Conservation (phyloP, 2,113 vertebrate genomes). For the Osmerus mordax region DNA sequence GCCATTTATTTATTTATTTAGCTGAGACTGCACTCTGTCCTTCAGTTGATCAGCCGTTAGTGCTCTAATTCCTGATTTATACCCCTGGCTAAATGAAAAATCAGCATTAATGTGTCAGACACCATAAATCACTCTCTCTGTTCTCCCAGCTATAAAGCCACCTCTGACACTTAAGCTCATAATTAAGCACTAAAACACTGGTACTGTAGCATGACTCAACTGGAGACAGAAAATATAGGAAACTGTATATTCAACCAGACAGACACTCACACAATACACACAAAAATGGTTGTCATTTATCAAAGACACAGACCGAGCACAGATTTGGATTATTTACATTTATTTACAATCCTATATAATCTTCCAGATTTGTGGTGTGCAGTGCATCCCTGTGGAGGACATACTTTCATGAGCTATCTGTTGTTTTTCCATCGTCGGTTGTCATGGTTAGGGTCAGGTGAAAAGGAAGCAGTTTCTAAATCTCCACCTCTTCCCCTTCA, state of each 20-base stretch:
- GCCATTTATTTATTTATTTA: not conserved
- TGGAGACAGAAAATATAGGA: not conserved
- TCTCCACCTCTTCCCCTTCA: no score
- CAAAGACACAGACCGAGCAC: not conserved
- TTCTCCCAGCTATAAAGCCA: not conserved
- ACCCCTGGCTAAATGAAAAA: slow-evolving; percentile 15
- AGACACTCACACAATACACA: not conserved
- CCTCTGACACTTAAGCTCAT: slow-evolving; percentile 14
- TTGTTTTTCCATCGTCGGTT: no score
- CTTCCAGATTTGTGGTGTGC: no score
- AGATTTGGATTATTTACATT: not conserved
- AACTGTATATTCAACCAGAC: not conserved
- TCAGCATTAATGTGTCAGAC: not conserved
- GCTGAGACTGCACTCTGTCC: not conserved
- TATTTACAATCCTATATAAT: no score
- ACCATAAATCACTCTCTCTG: slow-evolving; percentile 1
- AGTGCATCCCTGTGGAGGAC: no score
- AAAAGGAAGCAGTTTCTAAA: no score
- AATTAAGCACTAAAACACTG: slow-evolving; percentile 22
- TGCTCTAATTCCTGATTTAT: not conserved
- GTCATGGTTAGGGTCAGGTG: no score
- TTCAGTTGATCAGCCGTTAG: not conserved
- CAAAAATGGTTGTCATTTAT: not conserved
- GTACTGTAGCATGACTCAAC: slow-evolving; percentile 9
- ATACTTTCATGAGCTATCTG: no score